A percentile compares a stretch with the other conserved stretches of the same genome.
phyloP scores from a whole-genome alignment of 2,113 vertebrate genomes.

The Clarias macrocephalus region DNA sequence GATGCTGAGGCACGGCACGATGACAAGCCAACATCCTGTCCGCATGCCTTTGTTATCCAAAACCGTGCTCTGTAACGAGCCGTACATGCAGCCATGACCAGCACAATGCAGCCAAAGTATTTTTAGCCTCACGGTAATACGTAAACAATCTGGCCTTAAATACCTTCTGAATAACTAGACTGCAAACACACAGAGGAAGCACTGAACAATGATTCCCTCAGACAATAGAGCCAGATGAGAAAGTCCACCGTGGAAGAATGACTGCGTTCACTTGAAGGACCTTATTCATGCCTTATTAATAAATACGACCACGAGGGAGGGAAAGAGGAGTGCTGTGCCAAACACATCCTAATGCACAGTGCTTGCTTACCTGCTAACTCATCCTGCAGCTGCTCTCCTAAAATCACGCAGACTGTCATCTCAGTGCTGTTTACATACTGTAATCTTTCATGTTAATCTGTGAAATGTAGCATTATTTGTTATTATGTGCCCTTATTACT shows the following conservation, averaged over 20 bases:
- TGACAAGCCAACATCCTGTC: constrained; percentile 36
- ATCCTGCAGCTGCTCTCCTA: not conserved
- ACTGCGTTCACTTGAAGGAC: constrained; percentile 4
- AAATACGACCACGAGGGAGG: not conserved
- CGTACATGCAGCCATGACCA: not conserved
- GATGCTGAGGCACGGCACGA: constrained; percentile 5
- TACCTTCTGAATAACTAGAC: constrained; percentile 31
- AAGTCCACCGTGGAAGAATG: constrained; percentile 27
- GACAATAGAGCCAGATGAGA: constrained; percentile 38
- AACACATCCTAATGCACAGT: not conserved
- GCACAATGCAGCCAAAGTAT: constrained; percentile 35
- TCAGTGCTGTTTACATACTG: not conserved
- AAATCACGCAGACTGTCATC: not conserved
- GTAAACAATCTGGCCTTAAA: constrained; percentile 48
- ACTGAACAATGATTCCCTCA: constrained; percentile 44
- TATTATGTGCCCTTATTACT: not conserved
- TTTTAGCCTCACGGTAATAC: constrained; percentile 43
- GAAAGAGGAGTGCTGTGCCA: not conserved
- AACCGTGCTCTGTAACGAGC: not conserved
- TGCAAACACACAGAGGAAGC: constrained; percentile 32
- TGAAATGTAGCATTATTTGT: not conserved
- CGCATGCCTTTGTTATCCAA: constrained; percentile 28
- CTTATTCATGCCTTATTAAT: not conserved
- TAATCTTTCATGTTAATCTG: not conserved
- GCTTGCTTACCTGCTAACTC: not conserved